Evolutionary conservation across 1,140 invertebrate genomes (phyloP).

Genomic region (Conus ventricosus): DNA sequence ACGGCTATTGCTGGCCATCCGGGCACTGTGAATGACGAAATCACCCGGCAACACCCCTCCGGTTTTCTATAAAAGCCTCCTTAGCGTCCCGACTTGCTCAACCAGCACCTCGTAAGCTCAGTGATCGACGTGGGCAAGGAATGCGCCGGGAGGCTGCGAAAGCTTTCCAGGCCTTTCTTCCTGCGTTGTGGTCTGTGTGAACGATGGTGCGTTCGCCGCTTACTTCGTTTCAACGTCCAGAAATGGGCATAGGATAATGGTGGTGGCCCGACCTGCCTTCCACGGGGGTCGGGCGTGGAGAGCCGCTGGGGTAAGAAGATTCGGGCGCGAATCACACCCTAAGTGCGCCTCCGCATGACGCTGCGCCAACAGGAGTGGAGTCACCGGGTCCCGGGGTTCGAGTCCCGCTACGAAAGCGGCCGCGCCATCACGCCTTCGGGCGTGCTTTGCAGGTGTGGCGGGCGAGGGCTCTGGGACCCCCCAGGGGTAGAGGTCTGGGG

Average conservation of each 20-base stretch:
- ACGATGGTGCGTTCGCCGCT: slow-evolving; percentile 14
- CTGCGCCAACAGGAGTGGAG: background rate
- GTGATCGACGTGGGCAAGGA: background rate
- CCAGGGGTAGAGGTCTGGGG: background rate
- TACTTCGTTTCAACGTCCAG: background rate
- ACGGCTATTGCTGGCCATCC: background rate
- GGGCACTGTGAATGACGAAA: background rate
- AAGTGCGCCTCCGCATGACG: background rate
- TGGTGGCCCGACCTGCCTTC: background rate
- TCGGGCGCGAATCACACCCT: background rate
- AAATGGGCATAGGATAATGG: background rate
- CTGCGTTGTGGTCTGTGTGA: background rate
- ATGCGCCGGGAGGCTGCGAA: too few relatives aligned
- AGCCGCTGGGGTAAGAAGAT: background rate
- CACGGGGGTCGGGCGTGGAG: slow-evolving; percentile 3
- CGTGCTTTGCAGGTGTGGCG: background rate
- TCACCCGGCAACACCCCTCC: too few relatives aligned
- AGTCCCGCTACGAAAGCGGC: slow-evolving; percentile 8
- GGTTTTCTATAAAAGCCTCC: background rate
- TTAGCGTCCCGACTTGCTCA: background rate
- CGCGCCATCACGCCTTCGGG: slow-evolving; percentile 9
- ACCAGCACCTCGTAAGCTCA: background rate
- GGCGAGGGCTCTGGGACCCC: background rate
- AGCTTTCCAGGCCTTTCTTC: background rate
- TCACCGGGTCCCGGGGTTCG: background rate